Evolutionary conservation across 2,113 vertebrate genomes (phyloP).

Genomic region (Pteronura brasiliensis): DNA sequence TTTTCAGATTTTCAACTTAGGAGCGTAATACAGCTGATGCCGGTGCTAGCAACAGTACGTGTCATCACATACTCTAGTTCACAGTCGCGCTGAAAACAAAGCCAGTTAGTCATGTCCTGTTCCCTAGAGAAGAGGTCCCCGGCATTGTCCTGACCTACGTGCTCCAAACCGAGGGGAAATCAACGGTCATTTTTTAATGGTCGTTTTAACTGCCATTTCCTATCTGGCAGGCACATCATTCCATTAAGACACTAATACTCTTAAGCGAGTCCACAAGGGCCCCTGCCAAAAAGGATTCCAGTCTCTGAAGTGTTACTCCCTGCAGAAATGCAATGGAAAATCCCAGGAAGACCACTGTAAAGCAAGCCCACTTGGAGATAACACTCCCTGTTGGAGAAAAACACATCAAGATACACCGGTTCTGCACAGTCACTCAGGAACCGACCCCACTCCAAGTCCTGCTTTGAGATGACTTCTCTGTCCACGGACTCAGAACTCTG

Average conservation of each 20-base stretch:
- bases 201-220: background rate
- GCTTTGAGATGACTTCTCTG: background rate
- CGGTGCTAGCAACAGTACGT: background rate
- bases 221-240: background rate
- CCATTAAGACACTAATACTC: background rate
- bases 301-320: background rate
- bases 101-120: background rate
- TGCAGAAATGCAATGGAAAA: background rate
- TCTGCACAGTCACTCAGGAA: background rate
- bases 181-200: accelerated
- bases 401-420: background rate
- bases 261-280: background rate
- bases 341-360: background rate
- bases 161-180: background rate
- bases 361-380: background rate
- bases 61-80: accelerated
- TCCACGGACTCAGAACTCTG: background rate
- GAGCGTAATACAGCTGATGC: accelerated
- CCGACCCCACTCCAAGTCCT: background rate
- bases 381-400: background rate
- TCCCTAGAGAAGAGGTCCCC: background rate
- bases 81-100: background rate
- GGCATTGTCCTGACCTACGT: background rate
- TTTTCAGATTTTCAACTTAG: background rate
- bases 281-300: background rate